Conservation (phyloP, 2,797 vertebrate genomes). For the Molossus alvarezi region DNA sequence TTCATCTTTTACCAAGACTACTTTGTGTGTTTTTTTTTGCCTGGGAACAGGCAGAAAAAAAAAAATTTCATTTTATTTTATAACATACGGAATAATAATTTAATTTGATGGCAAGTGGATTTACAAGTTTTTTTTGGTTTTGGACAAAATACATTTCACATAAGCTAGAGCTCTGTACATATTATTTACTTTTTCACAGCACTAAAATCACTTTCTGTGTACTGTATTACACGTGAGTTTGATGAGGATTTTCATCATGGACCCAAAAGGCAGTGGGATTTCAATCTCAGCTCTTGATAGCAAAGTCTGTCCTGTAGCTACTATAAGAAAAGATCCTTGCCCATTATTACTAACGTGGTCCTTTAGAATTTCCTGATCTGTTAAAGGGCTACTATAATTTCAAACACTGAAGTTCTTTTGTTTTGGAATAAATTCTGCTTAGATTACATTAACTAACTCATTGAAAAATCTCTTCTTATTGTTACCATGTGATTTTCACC, state of each 20-base stretch:
- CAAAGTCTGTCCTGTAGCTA: background rate
- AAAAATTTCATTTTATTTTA: background rate
- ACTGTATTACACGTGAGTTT: background rate
- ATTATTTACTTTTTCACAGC: background rate
- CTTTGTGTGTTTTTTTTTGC: background rate
- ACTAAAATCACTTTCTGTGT: background rate
- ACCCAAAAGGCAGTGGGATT: background rate
- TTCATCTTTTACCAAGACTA: constrained; percentile 9
- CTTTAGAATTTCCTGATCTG: background rate
- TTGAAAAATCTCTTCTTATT: background rate
- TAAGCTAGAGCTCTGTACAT: background rate
- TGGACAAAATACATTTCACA: background rate
- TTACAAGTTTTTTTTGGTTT: background rate
- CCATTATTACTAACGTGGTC: background rate
- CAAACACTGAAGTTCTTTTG: background rate
- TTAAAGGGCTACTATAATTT: background rate
- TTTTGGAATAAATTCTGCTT: background rate
- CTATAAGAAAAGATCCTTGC: background rate
- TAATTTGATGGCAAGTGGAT: background rate
- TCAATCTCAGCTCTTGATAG: background rate
- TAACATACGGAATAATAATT: background rate
- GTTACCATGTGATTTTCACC: background rate
- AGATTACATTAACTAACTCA: background rate
- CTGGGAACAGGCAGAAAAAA: background rate
- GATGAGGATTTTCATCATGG: background rate